phyloP scores from a whole-genome alignment of 2,888 invertebrate species.

The Caenorhabditis panamensis region DNA sequence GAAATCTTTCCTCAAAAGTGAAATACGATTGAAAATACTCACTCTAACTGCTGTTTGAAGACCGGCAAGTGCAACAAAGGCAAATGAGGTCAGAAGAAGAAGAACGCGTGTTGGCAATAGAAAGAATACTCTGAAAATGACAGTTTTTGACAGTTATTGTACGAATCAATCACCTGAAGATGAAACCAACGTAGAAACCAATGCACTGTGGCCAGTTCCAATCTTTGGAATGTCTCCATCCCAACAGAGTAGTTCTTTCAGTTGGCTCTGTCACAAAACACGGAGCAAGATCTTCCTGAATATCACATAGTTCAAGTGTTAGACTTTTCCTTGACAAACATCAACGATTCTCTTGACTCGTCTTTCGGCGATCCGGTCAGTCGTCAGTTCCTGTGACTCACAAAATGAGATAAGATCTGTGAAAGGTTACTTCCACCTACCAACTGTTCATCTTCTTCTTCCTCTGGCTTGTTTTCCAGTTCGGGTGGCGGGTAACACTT shows the following conservation, averaged over 20 bases:
- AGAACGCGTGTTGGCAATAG: slow-evolving; percentile 71
- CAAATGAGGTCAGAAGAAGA: slow-evolving; percentile 73
- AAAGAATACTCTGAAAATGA: slow-evolving; percentile 67
- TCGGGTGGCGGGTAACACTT: slow-evolving; percentile 53
- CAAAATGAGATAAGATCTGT: slow-evolving; percentile 1
- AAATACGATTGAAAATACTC: no score
- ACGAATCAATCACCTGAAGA: slow-evolving; percentile 55
- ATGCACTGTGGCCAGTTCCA: slow-evolving; percentile 56
- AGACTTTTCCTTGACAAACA: slow-evolving; percentile 1
- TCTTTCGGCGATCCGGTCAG: slow-evolving; percentile 25
- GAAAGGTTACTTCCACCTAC: slow-evolving; percentile 26
- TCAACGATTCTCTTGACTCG: slow-evolving; percentile 32
- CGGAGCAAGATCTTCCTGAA: slow-evolving; percentile 62
- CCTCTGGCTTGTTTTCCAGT: slow-evolving; percentile 14
- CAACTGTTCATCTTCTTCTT: background rate
- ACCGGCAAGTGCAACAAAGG: slow-evolving; percentile 71
- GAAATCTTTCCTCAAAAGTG: no score
- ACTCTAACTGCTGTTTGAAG: slow-evolving; percentile 64
- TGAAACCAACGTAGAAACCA: slow-evolving; percentile 59
- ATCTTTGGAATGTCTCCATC: slow-evolving; percentile 36
- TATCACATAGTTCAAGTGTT: background rate
- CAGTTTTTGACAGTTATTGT: background rate
- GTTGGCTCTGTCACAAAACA: slow-evolving; percentile 63
- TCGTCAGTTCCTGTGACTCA: slow-evolving; percentile 16
- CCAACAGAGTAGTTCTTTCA: slow-evolving; percentile 51